Base-by-base conservation (phyloP, 2,888 invertebrate genomes). In the Theretra japonica region DNA sequence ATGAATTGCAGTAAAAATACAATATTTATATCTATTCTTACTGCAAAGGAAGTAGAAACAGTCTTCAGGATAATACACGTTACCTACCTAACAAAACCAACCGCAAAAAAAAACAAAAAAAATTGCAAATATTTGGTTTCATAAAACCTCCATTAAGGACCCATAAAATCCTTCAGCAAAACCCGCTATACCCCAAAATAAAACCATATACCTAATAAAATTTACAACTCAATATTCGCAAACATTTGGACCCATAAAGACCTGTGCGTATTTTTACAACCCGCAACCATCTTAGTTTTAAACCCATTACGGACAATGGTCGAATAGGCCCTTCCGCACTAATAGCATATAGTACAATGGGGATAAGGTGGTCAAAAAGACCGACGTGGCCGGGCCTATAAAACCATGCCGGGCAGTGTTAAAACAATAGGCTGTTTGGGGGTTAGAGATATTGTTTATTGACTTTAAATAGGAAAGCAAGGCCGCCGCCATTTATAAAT, bases 281-380 rank as follows among this genome's bases (percentile, higher is more conserved):
- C n/a, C 21, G n/a, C 62, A 41, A 62, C 62, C 76, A 79, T 79
- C 78, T 76, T 76, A 79, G 75, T 78, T 76, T 53, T 71, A 80
- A 79, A 76, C 76, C 74, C 60, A 72, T 75, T 74, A 74, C 71
- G 78, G 73, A 85, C 82, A 83, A 84, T 76, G 73, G 75, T 5
- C 60, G 62, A 62, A 74, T 71, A 70, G 72, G 76, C 76, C 75
- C 74, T 71, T 19, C 59, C 71, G 30, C 59, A 72, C 76, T 75
- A 77, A 80, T 73, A 75, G 74, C 70, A 60, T 53, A 23, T 70
- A 69, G 15, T 70, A 82, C 77, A 82, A 81, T 79, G 77, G 69
- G 80, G 81, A 79, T 80, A 78, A 75, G 74, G 73, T 73, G 73
- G 59, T 79, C 81, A 87, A 88, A 86, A 82, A 74, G 68, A 78